Evolutionary conservation across 2,113 vertebrate genomes (phyloP).

Genomic region (Regulus satrapa): DNA sequence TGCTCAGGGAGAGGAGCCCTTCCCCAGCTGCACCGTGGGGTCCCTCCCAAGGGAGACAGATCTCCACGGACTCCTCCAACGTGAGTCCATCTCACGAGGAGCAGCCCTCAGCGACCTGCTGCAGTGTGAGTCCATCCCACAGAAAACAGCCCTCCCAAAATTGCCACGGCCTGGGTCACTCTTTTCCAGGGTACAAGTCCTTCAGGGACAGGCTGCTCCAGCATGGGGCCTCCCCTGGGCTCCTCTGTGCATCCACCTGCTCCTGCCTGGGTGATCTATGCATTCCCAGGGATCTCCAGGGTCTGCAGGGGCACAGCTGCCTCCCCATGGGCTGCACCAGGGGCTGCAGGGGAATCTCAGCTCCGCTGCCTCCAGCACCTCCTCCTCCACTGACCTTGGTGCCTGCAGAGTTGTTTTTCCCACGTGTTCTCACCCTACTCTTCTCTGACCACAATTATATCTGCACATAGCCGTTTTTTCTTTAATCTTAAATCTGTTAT

Average conservation of each 20-base stretch:
- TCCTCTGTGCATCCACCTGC: neutral
- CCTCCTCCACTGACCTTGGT: neutral
- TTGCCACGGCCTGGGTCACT: neutral
- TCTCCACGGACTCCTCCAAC: neutral
- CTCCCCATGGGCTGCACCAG: accelerated
- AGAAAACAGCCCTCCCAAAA: neutral
- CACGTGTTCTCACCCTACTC: neutral
- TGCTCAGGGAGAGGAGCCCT: neutral
- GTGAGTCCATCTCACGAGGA: too few relatives aligned
- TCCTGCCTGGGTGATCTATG: neutral
- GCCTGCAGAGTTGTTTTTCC: neutral
- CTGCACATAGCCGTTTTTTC: too few relatives aligned
- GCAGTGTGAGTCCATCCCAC: neutral
- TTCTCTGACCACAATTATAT: neutral
- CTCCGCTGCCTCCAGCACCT: neutral
- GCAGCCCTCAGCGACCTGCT: neutral
- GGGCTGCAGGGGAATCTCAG: neutral
- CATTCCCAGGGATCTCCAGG: too few relatives aligned
- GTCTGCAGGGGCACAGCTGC: neutral
- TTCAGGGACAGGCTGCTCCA: neutral
- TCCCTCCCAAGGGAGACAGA: neutral
- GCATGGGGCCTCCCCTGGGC: neutral
- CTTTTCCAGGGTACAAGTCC: neutral
- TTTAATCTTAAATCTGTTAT: neutral
- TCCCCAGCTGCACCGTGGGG: neutral